These are phyloP conservation scores for Lindbergichthys nudifrons DNA, from an alignment of 2,797 vertebrate genomes.

Conservation along the genomic window DNA sequence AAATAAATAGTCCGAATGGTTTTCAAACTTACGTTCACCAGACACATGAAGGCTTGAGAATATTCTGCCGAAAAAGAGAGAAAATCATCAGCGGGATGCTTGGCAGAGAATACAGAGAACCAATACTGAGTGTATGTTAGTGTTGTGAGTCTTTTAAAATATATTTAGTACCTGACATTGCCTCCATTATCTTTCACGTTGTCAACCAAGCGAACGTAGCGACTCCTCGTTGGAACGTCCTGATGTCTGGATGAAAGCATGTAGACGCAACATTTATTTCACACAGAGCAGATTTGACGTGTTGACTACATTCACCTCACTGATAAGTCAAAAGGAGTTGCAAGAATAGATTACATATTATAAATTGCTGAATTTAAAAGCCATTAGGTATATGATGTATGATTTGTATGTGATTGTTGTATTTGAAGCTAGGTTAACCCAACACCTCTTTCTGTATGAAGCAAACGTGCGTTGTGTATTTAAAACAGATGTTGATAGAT, in stretches of 20 bases:
- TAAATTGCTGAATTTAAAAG: no score
- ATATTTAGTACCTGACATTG: slow-evolving; percentile 78
- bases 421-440: not conserved
- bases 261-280: slow-evolving; percentile 3
- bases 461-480: not conserved
- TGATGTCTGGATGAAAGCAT: slow-evolving; percentile 77
- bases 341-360: not conserved
- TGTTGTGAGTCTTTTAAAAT: not conserved
- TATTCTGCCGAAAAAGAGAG: slow-evolving; percentile 71
- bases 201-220: slow-evolving; percentile 91
- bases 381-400: no score
- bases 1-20: not conserved
- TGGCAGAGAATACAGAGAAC: not conserved
- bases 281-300: not conserved
- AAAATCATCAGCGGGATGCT: slow-evolving; percentile 1
- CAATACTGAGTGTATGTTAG: not conserved
- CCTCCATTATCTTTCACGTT: slow-evolving; percentile 84
- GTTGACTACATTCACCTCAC: not conserved
- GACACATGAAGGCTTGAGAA: slow-evolving; percentile 90
- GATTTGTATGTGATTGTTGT: no score
- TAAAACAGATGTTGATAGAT: not conserved
- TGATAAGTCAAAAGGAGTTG: not conserved
- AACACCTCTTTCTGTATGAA: not conserved
- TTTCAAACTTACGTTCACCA: slow-evolving; percentile 86
- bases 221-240: slow-evolving; percentile 81